Conservation (phyloP, 2,797 vertebrate genomes). For the Hoplostethus mediterraneus region DNA sequence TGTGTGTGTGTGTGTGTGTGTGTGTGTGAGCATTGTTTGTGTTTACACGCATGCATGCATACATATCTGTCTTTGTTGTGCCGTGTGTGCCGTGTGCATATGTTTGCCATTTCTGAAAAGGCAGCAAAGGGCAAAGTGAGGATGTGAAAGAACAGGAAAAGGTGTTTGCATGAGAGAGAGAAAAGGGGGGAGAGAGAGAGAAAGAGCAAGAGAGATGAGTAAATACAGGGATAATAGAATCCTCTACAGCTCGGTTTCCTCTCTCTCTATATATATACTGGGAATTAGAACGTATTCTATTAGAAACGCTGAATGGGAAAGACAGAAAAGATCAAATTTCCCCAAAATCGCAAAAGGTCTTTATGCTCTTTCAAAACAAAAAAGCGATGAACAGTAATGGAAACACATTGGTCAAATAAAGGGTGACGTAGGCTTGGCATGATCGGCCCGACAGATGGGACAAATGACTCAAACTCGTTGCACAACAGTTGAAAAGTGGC, state of each 20-base stretch:
- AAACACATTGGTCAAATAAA: too few species aligned
- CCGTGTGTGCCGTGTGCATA: constrained; percentile 49
- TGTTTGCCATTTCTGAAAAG: constrained; percentile 71
- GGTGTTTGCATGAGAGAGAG: background rate
- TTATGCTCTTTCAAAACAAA: too few species aligned
- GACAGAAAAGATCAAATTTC: too few species aligned
- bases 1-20: constrained; percentile 8
- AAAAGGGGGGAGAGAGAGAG: background rate
- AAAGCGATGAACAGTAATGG: too few species aligned
- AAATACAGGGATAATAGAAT: background rate
- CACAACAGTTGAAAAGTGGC: too few species aligned
- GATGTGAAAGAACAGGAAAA: constrained; percentile 7
- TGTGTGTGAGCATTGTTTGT: constrained; percentile 51
- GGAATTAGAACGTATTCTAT: too few species aligned
- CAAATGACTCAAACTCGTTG: too few species aligned
- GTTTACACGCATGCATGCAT: constrained; percentile 72
- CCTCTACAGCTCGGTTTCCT: background rate
- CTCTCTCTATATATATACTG: too few species aligned
- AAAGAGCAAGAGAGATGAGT: background rate
- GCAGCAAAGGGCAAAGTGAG: constrained; percentile 70
- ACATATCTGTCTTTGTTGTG: constrained; percentile 53
- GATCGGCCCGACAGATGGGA: too few species aligned
- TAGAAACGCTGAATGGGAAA: too few species aligned
- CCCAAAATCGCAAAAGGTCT: too few species aligned
- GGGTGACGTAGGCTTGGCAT: too few species aligned